Conservation (phyloP, 2,797 vertebrate genomes). For the Acipenser transmontanus region DNA sequence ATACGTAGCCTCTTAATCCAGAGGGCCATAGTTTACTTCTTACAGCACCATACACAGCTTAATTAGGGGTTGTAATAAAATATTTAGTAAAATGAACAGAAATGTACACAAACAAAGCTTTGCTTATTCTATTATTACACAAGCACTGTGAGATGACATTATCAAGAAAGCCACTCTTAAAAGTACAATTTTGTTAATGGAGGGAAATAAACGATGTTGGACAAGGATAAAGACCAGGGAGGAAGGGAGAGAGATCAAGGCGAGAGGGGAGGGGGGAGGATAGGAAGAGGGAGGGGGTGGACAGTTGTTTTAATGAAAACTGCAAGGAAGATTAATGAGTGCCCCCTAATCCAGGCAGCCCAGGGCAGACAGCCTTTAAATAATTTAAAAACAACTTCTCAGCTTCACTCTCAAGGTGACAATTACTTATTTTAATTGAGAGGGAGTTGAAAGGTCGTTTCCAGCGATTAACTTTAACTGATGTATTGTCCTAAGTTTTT, state of each 20-base stretch:
- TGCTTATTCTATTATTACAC: too few relatives aligned
- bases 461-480: slow-evolving; percentile 11
- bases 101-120: too few relatives aligned
- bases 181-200: neutral
- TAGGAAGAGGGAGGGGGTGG: neutral
- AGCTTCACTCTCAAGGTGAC: slow-evolving; percentile 27
- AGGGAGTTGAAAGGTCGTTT: slow-evolving; percentile 10
- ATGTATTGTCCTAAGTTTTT: neutral
- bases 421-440: slow-evolving; percentile 8
- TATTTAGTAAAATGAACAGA: too few relatives aligned
- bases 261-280: neutral
- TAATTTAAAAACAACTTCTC: slow-evolving; percentile 26
- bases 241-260: slow-evolving; percentile 11
- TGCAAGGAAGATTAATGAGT: slow-evolving; percentile 50
- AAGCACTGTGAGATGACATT: too few relatives aligned
- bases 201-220: slow-evolving; percentile 13
- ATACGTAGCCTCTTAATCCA: too few relatives aligned
- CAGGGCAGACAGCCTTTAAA: slow-evolving; percentile 28
- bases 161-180: too few relatives aligned
- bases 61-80: too few relatives aligned
- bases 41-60: too few relatives aligned
- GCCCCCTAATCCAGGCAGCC: slow-evolving; percentile 35
- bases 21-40: too few relatives aligned
- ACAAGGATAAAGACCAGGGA: slow-evolving; percentile 12
- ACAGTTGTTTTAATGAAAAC: slow-evolving; percentile 43